Evolutionary conservation across 2,797 vertebrate genomes (phyloP).

Genomic region (Poeciliopsis gracilis): DNA sequence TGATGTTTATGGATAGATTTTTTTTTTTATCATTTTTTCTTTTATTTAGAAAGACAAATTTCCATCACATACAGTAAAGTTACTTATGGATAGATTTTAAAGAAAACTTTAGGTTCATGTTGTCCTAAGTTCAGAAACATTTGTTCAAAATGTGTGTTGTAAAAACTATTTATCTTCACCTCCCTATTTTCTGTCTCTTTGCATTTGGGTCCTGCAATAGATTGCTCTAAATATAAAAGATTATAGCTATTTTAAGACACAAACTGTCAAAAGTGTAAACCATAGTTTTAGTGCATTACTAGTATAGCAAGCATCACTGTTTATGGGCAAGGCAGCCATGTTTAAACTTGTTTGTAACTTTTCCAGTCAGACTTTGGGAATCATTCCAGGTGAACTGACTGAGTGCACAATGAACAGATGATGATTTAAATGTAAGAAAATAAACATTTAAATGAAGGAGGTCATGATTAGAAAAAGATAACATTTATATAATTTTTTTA

Average conservation of each 20-base stretch:
- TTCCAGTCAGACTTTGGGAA: neutral
- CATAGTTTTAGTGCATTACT: neutral
- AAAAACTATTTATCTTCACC: neutral
- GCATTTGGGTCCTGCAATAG: neutral
- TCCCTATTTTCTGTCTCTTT: neutral
- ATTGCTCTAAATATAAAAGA: neutral
- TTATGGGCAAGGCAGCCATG: neutral
- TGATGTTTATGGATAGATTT: neutral
- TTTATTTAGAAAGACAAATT: too few relatives aligned
- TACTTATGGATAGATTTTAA: neutral
- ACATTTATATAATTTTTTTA: neutral
- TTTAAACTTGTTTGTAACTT: neutral
- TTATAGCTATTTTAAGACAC: neutral
- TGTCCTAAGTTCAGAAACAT: neutral
- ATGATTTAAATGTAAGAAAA: neutral
- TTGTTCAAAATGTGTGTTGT: neutral
- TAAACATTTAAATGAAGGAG: neutral
- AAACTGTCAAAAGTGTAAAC: neutral
- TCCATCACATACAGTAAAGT: too few relatives aligned
- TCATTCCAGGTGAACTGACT: neutral
- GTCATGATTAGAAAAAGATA: neutral
- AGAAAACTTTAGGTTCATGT: neutral
- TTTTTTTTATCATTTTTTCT: too few relatives aligned
- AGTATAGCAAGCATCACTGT: neutral
- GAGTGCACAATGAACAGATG: neutral